phyloP scores from a whole-genome alignment of 2,888 invertebrate genomes.

The Cataglyphis livida region DNA sequence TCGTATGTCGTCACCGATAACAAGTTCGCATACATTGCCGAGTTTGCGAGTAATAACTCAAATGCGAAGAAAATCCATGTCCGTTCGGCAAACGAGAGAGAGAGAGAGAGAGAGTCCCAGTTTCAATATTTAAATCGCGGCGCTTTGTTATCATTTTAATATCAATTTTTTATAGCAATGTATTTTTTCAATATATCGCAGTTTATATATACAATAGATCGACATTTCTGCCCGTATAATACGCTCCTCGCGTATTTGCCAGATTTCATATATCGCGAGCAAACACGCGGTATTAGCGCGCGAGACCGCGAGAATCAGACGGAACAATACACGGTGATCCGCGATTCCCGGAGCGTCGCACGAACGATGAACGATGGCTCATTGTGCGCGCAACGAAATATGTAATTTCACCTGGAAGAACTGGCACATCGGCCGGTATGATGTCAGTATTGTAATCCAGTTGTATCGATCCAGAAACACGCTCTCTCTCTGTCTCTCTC shows the following conservation, averaged over 20 bases:
- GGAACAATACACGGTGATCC: constrained; percentile 20
- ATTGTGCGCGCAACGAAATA: constrained; percentile 13
- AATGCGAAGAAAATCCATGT: not conserved
- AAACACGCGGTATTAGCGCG: constrained; percentile 24
- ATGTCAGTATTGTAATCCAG: constrained; percentile 24
- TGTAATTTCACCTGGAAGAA: constrained; percentile 37
- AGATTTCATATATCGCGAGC: constrained; percentile 30
- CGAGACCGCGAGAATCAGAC: constrained; percentile 28
- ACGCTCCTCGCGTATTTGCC: constrained; percentile 15
- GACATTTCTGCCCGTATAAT: constrained; percentile 8
- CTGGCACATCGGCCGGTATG: constrained; percentile 4
- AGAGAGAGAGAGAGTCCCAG: not conserved
- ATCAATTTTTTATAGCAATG: not conserved
- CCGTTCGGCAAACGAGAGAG: not conserved
- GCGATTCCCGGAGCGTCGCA: constrained; percentile 17
- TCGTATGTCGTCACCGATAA: not conserved
- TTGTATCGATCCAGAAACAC: constrained; percentile 24
- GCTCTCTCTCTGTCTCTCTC: not conserved
- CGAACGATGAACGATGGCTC: not conserved
- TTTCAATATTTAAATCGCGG: constrained; percentile 12
- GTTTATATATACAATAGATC: not conserved
- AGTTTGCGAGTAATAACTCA: not conserved
- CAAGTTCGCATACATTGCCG: not conserved
- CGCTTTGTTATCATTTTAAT: constrained; percentile 17
- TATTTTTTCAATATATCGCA: constrained; percentile 8